phyloP scores from a whole-genome alignment of 1,140 invertebrate species.

The Goniozus legneri region DNA sequence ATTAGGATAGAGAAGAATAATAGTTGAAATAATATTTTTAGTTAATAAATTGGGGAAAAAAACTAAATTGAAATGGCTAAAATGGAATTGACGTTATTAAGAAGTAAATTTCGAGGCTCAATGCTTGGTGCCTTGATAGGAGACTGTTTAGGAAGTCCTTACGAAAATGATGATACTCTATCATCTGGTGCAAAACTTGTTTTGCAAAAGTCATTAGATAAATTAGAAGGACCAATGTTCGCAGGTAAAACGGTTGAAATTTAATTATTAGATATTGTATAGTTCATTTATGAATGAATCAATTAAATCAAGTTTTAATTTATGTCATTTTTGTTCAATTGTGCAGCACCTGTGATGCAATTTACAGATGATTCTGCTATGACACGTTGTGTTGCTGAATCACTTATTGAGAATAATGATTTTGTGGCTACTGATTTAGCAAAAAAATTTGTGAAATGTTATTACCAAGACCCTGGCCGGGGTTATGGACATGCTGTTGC shows the following conservation, averaged over 20 bases:
- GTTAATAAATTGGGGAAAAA: too few species aligned
- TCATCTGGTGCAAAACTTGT: conserved; percentile 52
- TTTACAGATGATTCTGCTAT: conserved; percentile 80
- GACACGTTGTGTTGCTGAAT: conserved; percentile 64
- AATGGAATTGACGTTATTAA: conserved; percentile 47
- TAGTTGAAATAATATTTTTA: too few species aligned
- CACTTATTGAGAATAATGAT: conserved; percentile 61
- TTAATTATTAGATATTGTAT: background rate
- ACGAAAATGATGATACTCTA: conserved; percentile 59
- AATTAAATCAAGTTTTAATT: conserved; percentile 8
- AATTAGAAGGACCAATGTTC: conserved; percentile 57
- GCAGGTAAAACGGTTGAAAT: conserved; percentile 58
- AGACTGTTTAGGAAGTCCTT: conserved; percentile 71
- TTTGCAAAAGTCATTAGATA: conserved; percentile 61
- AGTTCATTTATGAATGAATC: conserved; percentile 1
- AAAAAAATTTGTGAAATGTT: conserved; percentile 66
- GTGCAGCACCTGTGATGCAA: conserved; percentile 58
- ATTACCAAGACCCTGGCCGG: conserved; percentile 61
- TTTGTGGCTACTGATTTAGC: conserved; percentile 60
- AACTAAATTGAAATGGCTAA: conserved; percentile 22
- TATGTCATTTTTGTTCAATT: conserved; percentile 16
- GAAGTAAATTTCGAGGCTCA: conserved; percentile 64
- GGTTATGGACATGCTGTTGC: conserved; percentile 65
- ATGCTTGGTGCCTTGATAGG: conserved; percentile 67
- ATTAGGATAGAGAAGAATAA: too few species aligned